Percentiles rank a stretch among this genome's conserved stretches.
Conservation (phyloP, 2,113 vertebrate species). For the Canis aureus region DNA sequence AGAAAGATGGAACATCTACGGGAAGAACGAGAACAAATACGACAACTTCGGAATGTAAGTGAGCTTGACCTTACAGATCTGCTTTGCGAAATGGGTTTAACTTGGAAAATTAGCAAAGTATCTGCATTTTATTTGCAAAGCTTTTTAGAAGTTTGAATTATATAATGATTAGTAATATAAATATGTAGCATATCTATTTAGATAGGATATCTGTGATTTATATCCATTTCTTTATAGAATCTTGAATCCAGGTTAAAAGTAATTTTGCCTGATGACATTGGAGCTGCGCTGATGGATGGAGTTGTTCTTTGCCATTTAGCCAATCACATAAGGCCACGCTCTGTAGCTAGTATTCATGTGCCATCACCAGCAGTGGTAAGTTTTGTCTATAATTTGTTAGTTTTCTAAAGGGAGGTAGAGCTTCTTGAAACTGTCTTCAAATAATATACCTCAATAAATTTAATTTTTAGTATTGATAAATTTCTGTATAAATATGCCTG, state of each 20-base stretch:
- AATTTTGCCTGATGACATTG: conserved; percentile 97
- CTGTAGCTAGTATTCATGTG: conserved; percentile 98
- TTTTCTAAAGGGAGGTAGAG: conserved; percentile 52
- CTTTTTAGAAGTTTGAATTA: conserved; percentile 11
- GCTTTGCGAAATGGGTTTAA: conserved; percentile 42
- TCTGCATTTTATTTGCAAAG: conserved; percentile 37
- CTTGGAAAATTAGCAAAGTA: neutral
- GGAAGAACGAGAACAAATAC: conserved; percentile 97
- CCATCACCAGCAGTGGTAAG: conserved; percentile 99
- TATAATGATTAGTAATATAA: conserved; percentile 23
- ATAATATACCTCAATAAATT: conserved; percentile 20
- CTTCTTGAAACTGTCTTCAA: conserved; percentile 53
- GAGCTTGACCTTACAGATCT: neutral
- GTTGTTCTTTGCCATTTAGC: conserved; percentile 98
- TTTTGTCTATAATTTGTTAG: neutral
- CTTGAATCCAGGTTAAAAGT: conserved; percentile 97
- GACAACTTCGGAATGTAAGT: conserved; percentile 94
- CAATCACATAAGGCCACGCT: conserved; percentile 98
- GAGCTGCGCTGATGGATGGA: conserved; percentile 97
- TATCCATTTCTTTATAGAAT: conserved; percentile 89
- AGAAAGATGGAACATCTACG: conserved; percentile 99
- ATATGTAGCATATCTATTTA: neutral
- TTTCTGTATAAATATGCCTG: conserved; percentile 30
- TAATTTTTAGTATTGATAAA: conserved; percentile 47
- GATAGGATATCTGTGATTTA: conserved; percentile 42